These are phyloP conservation scores for Fregetta grallaria DNA, from an alignment of 2,113 vertebrate species.

Conservation along the genomic window DNA sequence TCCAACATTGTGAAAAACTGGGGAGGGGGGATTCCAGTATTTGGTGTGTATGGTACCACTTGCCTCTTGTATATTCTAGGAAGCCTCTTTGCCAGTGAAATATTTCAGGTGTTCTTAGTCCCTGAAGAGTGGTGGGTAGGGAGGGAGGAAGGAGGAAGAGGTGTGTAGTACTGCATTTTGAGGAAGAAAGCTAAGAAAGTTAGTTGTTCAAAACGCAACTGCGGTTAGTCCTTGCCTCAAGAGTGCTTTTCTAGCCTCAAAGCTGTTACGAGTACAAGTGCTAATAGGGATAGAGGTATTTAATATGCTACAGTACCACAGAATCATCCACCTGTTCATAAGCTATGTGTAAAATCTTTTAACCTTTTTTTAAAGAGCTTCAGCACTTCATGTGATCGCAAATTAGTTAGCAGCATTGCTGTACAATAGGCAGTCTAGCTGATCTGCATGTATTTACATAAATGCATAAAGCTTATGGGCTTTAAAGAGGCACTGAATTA, in stretches of 20 bases:
- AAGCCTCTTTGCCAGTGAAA: background rate
- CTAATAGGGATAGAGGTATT: background rate
- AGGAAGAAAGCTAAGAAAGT: background rate
- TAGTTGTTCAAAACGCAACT: background rate
- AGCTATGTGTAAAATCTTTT: background rate
- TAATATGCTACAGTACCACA: background rate
- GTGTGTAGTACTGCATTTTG: background rate
- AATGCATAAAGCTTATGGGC: background rate
- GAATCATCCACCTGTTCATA: background rate
- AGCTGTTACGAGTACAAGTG: background rate
- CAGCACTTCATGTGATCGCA: background rate
- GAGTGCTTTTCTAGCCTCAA: background rate
- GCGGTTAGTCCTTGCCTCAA: background rate
- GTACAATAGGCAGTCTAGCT: background rate
- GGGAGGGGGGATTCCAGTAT: background rate
- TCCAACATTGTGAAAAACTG: background rate
- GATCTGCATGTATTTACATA: conserved; percentile 1
- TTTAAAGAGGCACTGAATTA: background rate
- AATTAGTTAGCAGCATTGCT: background rate
- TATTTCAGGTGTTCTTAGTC: background rate
- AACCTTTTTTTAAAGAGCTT: background rate
- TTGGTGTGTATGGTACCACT: background rate
- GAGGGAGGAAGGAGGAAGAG: background rate
- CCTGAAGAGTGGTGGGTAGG: background rate
- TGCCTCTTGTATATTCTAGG: background rate